Evolutionary conservation across 2,797 vertebrate species (phyloP).

Genomic region (Siniperca obscura): DNA sequence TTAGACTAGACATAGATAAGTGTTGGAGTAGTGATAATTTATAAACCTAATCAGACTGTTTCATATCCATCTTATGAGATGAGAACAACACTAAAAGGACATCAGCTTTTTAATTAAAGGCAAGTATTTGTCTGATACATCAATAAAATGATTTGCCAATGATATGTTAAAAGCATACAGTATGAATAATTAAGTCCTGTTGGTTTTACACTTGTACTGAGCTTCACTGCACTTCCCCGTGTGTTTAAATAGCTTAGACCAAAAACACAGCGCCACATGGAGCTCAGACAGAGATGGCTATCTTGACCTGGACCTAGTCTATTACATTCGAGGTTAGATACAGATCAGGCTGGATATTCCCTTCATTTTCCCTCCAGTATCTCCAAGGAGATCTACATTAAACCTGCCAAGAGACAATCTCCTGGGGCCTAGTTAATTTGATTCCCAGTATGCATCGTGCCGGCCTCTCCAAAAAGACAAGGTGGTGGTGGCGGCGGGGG

Average conservation of each 20-base stretch:
- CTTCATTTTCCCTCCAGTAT: conserved; percentile 72
- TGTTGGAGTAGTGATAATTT: neutral
- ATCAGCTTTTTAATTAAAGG: neutral
- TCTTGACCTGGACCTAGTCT: conserved; percentile 73
- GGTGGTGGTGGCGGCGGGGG: conserved; percentile 2
- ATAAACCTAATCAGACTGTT: neutral
- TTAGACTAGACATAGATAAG: neutral
- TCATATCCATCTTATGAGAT: neutral
- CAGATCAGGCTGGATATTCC: conserved; percentile 69
- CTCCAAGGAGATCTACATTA: conserved; percentile 73
- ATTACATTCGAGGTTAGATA: conserved; percentile 77
- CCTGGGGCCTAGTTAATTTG: conserved; percentile 61
- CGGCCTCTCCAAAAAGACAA: conserved; percentile 49
- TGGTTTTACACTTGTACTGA: neutral
- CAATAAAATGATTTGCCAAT: neutral
- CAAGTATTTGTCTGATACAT: neutral
- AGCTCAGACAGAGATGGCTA: conserved; percentile 63
- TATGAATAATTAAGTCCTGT: neutral
- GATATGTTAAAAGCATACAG: neutral
- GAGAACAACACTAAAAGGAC: neutral
- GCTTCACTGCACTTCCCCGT: conserved; percentile 2
- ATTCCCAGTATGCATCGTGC: conserved; percentile 57
- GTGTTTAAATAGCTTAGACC: conserved; percentile 25
- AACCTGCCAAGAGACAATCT: conserved; percentile 66
- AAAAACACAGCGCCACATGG: conserved; percentile 9